Evolutionary conservation across 1,140 invertebrate genomes (phyloP), one percentile per base, ranked within the genome.

Genomic region (Trachymyrmex cornetzi): DNA sequence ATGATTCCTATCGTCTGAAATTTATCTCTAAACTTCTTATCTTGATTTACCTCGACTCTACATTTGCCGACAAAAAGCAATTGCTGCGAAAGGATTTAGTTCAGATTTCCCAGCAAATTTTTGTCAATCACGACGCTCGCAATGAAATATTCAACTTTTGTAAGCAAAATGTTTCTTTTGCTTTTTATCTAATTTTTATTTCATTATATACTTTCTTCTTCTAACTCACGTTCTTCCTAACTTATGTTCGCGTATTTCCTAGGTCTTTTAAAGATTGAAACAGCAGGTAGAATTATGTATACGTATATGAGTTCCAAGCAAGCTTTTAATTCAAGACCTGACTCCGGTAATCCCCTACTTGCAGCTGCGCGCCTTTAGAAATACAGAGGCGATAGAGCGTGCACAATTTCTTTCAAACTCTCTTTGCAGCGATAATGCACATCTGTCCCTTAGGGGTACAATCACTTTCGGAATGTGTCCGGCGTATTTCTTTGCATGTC

Each of bases 11-110:
- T 86, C 87, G 59, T 66, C 71, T 44, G 22, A 72, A 86, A 89
- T 89, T 89, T 79, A 89, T 89, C 88, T 85, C 44, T 44, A 59
- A 89, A 89, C 87, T 89, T 89, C 67, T 86, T 89, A 89, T 89
- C 88, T 59, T 38, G 82, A 63, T 61, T 74, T 82, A 74, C 38
- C 22, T 48, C 61, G 61, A 19, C 44, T 34, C 55, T 24, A 44
- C 30, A 22, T 67, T 67, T 63, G 38, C 50, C n/a, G 27, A 24
- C 50, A 75, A 86, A 86, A 89, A 67, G 81, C 59, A 64, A 55
- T 50, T 61, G 74, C 38, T 19, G 24, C 24, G 22, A 5, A 64
- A 85, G 16, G 44, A 89, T 88, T 85, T 67, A 80, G 53, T 55
- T 57, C 61, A 38, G 38, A 66, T 22, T 50, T 55, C 27, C 53